Evolutionary conservation across 2,797 vertebrate genomes (phyloP).

Genomic region (Huso huso): DNA sequence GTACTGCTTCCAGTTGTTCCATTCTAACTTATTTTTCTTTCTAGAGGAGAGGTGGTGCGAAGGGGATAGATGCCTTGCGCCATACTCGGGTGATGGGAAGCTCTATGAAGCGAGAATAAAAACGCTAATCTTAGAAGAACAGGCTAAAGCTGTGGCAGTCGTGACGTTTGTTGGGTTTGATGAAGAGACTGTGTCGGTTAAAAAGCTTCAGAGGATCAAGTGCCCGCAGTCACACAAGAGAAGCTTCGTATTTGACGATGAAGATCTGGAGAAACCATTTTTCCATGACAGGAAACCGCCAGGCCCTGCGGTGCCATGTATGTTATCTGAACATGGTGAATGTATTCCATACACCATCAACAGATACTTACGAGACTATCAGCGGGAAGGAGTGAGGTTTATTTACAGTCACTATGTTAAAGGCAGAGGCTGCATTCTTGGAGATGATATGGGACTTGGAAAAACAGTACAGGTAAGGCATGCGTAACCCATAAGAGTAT

Average conservation of each 20-base stretch:
- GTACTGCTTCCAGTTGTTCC: too few species aligned
- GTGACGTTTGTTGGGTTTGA: conserved; percentile 52
- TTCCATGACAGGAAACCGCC: conserved; percentile 62
- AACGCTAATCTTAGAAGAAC: conserved; percentile 48
- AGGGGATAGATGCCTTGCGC: conserved; percentile 56
- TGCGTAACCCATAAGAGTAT: neutral
- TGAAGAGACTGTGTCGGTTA: conserved; percentile 51
- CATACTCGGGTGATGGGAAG: conserved; percentile 47
- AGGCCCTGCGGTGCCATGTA: conserved; percentile 49
- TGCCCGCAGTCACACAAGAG: conserved; percentile 38
- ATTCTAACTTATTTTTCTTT: neutral
- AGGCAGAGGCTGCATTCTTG: conserved; percentile 82
- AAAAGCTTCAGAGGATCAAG: conserved; percentile 47
- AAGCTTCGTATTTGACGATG: conserved; percentile 50
- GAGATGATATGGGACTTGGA: conserved; percentile 96
- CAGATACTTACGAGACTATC: conserved; percentile 88
- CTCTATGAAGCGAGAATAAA: conserved; percentile 58
- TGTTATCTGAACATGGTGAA: conserved; percentile 57
- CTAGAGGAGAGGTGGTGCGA: conserved; percentile 45
- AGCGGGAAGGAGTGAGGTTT: conserved; percentile 80
- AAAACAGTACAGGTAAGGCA: conserved; percentile 87
- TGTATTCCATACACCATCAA: conserved; percentile 87
- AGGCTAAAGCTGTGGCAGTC: conserved; percentile 44
- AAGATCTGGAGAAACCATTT: conserved; percentile 75
- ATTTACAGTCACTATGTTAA: conserved; percentile 68